These are phyloP conservation scores for Hydrolagus affinis DNA, from an alignment of 2,113 vertebrate species.

Conservation along the genomic window DNA sequence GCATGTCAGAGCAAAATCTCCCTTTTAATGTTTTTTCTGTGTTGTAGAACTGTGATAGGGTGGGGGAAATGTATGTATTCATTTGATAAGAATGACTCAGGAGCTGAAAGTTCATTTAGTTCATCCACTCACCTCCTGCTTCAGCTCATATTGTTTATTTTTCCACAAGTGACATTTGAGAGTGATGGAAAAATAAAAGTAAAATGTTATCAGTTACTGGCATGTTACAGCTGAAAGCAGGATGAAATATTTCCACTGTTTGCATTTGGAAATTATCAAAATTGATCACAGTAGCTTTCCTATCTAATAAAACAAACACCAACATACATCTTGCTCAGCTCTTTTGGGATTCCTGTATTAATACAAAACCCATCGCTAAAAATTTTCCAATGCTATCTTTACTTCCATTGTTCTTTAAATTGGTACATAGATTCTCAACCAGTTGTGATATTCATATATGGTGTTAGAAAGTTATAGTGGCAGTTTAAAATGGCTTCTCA, in stretches of 20 bases:
- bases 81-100: neutral
- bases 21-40: too few species aligned
- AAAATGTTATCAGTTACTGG: neutral
- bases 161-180: neutral
- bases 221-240: neutral
- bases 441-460: neutral
- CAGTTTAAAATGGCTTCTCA: neutral
- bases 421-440: neutral
- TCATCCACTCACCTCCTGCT: neutral
- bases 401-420: neutral
- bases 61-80: neutral
- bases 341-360: too few species aligned
- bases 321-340: too few species aligned
- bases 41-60: neutral
- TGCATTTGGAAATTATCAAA: neutral
- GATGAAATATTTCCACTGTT: neutral
- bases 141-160: neutral
- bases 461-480: neutral
- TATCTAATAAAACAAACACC: neutral
- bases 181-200: neutral
- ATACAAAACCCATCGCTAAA: neutral
- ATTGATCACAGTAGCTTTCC: neutral
- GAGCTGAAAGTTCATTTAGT: neutral
- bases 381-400: neutral
- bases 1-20: too few species aligned